Conservation (phyloP, 2,888 invertebrate species). For the Pandemis heparana region DNA sequence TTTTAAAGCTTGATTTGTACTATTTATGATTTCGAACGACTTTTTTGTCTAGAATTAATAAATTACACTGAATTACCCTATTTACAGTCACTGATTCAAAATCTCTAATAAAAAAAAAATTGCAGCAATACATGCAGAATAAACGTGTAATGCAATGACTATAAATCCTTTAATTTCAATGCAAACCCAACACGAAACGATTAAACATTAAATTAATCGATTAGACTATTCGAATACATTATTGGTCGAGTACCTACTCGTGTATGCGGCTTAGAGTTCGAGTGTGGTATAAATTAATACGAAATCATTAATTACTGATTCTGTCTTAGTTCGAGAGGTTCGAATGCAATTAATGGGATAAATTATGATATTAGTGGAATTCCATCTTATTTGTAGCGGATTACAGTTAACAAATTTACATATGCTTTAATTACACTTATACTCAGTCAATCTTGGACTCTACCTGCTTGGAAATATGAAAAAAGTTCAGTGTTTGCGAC, state of each 20-base stretch:
- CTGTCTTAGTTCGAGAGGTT: conserved; percentile 41
- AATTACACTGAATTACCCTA: too few relatives aligned
- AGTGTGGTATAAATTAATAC: conserved; percentile 54
- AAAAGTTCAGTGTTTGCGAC: conserved; percentile 11
- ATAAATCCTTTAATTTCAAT: conserved; percentile 31
- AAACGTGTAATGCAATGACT: background rate
- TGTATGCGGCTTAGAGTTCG: conserved; percentile 44
- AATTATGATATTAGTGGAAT: conserved; percentile 61
- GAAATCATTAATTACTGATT: conserved; percentile 52
- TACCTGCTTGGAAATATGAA: conserved; percentile 38
- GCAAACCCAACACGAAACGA: conserved; percentile 46
- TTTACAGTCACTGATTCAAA: too few relatives aligned
- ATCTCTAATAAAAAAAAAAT: background rate
- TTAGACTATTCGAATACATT: conserved; percentile 50
- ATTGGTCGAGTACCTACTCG: conserved; percentile 47
- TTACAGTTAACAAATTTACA: conserved; percentile 49
- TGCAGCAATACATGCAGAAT: background rate
- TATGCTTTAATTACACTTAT: conserved; percentile 28
- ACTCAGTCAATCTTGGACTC: conserved; percentile 41
- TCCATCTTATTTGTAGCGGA: conserved; percentile 55
- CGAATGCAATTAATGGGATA: conserved; percentile 59
- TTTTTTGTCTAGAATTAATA: too few relatives aligned
- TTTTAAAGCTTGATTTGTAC: background rate
- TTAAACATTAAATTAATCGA: conserved; percentile 53
- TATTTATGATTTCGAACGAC: too few relatives aligned